Conservation (phyloP, 2,113 vertebrate species). For the Gymnorhina tibicen region DNA sequence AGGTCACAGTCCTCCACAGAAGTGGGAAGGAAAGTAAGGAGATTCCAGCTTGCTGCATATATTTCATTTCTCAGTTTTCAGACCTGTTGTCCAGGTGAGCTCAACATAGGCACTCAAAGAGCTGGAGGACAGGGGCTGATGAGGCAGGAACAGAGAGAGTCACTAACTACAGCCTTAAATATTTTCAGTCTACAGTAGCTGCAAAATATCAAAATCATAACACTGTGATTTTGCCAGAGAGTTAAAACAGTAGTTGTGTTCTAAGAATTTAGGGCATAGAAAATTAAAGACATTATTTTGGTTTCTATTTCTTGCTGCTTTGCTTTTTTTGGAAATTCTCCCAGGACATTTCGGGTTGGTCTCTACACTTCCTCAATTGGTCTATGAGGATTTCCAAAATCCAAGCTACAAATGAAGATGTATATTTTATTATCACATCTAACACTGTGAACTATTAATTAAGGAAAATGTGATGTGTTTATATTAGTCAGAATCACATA, state of each 20-base stretch:
- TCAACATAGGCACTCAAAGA: not conserved
- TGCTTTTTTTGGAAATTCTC: constrained; percentile 49
- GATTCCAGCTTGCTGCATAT: not conserved
- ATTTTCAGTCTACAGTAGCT: not conserved
- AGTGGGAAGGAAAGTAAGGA: not conserved
- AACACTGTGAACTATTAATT: not conserved
- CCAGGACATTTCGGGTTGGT: constrained; percentile 37
- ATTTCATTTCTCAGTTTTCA: not conserved
- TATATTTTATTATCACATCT: not conserved
- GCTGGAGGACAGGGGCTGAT: not conserved
- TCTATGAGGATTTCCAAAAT: not conserved
- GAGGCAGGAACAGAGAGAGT: not conserved
- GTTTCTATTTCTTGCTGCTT: constrained; percentile 5
- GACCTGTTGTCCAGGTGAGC: not conserved
- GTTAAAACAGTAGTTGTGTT: not conserved
- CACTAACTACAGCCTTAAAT: not conserved
- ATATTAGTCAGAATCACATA: not conserved
- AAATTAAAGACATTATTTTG: not conserved
- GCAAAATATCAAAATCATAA: not conserved
- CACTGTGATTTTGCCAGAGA: not conserved
- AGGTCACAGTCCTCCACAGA: not conserved
- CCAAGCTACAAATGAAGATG: not conserved
- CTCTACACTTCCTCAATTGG: not conserved
- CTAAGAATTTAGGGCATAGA: not conserved
- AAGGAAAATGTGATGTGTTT: constrained; percentile 15